Base-by-base conservation (phyloP, 2,113 vertebrate genomes). In the Cromileptes altivelis region DNA sequence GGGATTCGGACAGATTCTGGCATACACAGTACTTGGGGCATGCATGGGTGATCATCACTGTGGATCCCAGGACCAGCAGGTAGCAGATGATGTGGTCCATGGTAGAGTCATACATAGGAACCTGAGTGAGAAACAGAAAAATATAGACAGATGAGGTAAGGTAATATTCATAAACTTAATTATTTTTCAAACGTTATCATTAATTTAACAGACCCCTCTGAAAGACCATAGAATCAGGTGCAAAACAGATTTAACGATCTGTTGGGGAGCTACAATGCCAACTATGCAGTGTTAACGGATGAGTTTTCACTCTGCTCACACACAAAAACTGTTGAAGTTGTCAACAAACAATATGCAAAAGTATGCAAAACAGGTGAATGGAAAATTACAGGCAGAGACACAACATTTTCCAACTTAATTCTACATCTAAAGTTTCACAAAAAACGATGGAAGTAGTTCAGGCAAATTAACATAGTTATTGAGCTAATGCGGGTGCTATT, bases 11-110 rank as follows among this genome's bases (percentile, higher is more conserved):
- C 78, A 99, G 94, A 91, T 99, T 99, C 95, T 99, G 98, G 88
- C 98, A 99, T 75, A 96, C 94, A 23, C 98, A 99, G 55, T 99
- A 98, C 94, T 98, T 98, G 78, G 98, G 98, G 89, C 98, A 99
- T 74, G 97, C 97, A 0, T 96, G 95, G 65, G 95, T 96, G 85
- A 90, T 94, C 42, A 95, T 94, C 87, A 95, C 95, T 72, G 90
- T 90, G 95, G 96, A 95, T 96, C 96, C 97, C 95, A 99, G 97
- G 75, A 97, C 94, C 95, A 99, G 93, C 92, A 98, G 95, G 93
- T 94, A 90, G 52, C 93, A 96, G 91, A 98, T 93, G 95, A 97
- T 92, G 91, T 95, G 96, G 96, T 97, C 97, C 98, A 99, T 98
- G 95, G 94, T 97, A 94, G 93, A 95, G 78, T 97, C 96, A 96